A percentile compares a stretch with the other conserved stretches of the same genome.
These are phyloP conservation scores for Brachionichthys hirsutus DNA, from an alignment of 2,113 vertebrate genomes.

Conservation along the genomic window DNA sequence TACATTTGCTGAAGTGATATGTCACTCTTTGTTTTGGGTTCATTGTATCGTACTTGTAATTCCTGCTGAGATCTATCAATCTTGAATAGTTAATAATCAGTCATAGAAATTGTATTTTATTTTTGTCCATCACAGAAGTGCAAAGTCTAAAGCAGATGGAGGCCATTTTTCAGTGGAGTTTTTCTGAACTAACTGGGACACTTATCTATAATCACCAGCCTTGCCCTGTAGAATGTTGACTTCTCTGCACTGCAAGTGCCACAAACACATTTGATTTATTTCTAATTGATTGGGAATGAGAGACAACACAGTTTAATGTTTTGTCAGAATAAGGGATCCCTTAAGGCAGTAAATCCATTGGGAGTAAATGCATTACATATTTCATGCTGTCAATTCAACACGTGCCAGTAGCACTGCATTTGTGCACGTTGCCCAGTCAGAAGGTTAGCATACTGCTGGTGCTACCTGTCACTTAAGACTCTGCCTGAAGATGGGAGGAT, in stretches of 20 bases:
- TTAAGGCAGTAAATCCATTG: constrained; percentile 78
- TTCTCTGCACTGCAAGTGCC: constrained; percentile 28
- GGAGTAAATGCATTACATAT: constrained; percentile 79
- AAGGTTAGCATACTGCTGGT: constrained; percentile 58
- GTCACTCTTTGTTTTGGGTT: too few species aligned
- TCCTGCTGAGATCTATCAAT: too few species aligned
- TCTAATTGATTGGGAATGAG: constrained; percentile 85
- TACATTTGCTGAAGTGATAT: too few species aligned
- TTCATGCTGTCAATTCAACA: constrained; percentile 79
- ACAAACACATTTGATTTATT: constrained; percentile 77
- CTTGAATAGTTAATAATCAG: too few species aligned
- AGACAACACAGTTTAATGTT: constrained; percentile 74
- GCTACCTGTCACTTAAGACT: constrained; percentile 71
- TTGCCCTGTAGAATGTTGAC: too few species aligned
- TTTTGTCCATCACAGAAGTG: too few species aligned
- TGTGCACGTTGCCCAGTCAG: constrained; percentile 56
- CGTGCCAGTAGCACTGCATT: constrained; percentile 63
- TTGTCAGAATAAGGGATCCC: constrained; percentile 72
- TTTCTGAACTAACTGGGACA: too few species aligned
- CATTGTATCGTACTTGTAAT: too few species aligned
- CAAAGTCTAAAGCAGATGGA: too few species aligned
- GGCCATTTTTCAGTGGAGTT: constrained; percentile 40
- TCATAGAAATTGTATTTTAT: too few species aligned
- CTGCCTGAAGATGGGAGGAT: constrained; percentile 57
- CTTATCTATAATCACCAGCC: too few species aligned